Evolutionary conservation across 1,140 invertebrate species (phyloP).

Genomic region (Thaumatotibia leucotreta): DNA sequence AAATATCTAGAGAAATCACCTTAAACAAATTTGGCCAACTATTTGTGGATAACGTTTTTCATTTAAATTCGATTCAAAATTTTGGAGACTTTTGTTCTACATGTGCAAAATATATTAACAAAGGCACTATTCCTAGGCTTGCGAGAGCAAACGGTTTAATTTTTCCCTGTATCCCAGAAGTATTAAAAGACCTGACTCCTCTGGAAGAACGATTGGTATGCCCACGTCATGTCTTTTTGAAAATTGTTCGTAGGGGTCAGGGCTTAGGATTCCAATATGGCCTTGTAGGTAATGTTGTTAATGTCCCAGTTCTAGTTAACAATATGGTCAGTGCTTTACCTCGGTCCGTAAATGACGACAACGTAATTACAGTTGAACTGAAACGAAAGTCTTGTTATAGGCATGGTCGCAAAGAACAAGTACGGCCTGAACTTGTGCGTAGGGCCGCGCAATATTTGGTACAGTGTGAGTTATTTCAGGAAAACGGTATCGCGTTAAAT

Average conservation of each 20-base stretch:
- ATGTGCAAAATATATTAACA: not conserved
- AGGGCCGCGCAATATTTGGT: not conserved
- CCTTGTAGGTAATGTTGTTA: conserved; percentile 3
- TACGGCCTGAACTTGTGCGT: not conserved
- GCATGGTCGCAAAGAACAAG: not conserved
- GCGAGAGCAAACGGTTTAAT: not conserved
- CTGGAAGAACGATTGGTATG: conserved; percentile 5
- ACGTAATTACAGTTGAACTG: conserved; percentile 1
- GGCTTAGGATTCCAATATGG: conserved; percentile 6
- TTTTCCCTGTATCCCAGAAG: conserved; percentile 6
- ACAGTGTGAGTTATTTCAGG: not conserved
- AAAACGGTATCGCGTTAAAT: not conserved
- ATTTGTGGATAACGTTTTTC: not conserved
- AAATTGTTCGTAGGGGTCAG: not conserved
- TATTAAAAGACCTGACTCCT: not conserved
- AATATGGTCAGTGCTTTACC: conserved; percentile 8
- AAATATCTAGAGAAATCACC: not conserved
- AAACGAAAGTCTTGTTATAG: not conserved
- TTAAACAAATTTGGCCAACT: not conserved
- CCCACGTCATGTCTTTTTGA: conserved; percentile 7
- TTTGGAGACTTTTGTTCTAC: not conserved
- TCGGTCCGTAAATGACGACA: not conserved
- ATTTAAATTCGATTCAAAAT: not conserved
- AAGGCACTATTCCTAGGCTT: not conserved
- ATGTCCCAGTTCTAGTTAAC: conserved; percentile 1